These are phyloP conservation scores for Sus cebifrons DNA, from an alignment of 2,797 vertebrate species.

Conservation along the genomic window DNA sequence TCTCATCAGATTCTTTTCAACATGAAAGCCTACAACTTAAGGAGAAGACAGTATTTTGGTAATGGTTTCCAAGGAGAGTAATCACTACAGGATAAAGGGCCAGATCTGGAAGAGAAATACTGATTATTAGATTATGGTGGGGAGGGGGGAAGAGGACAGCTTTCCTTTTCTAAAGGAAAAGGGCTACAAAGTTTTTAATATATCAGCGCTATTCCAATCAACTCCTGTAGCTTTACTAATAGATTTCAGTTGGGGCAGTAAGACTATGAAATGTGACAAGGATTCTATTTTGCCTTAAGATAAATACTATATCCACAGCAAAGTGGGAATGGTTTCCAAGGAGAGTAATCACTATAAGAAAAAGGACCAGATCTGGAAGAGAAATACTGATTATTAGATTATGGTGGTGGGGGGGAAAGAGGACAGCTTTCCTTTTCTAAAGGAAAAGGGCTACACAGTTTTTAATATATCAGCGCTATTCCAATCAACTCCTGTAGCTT, in stretches of 20 bases:
- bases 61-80: background rate
- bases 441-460: background rate
- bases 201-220: background rate
- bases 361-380: background rate
- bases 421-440: background rate
- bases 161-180: background rate
- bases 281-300: background rate
- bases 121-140: background rate
- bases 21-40: background rate
- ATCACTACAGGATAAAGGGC: background rate
- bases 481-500: background rate
- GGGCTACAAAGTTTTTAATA: background rate
- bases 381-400: conserved; percentile 18
- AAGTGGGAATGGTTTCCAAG: background rate
- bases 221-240: background rate
- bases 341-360: background rate
- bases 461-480: background rate
- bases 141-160: background rate
- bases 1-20: conserved; percentile 9
- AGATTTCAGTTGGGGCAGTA: background rate
- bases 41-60: background rate
- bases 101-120: conserved; percentile 47
- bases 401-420: background rate
- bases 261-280: background rate
- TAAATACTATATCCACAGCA: background rate